Base-by-base conservation (phyloP, 2,888 invertebrate genomes). In the Ctenicera cuprea region DNA sequence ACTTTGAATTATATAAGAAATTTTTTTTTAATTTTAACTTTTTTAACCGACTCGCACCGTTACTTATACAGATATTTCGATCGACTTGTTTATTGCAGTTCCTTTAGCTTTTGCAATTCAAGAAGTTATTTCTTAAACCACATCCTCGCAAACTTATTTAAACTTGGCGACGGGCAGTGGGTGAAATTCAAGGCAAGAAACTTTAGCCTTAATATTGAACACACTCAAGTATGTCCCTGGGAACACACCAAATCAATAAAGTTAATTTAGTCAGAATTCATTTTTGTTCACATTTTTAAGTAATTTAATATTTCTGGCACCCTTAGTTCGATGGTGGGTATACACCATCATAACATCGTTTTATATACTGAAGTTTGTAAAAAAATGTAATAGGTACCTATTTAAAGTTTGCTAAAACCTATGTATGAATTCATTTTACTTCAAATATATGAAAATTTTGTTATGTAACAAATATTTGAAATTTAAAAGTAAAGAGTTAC, bases 171-270 rank as follows among this genome's bases (percentile, higher is more conserved):
- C 16, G 4, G 45, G 14, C 18, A 18, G 16, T 16, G 18, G 18
- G 45, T 45, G 45, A 45, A 45, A 45, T 45, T 45, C 45, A 18
- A 18, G 11, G 18, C 45, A 45, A 16, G 18, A 16, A 45, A 45
- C 18, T 45, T 45, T 45, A 18, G 16, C 18, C 16, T 18, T 45
- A 45, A 45, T 18, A 45, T 18, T 26, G 26, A 26, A 48, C 20
- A 48, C 11, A 18, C 20, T 50, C 22, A 50, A 50, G 12, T 22
- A 50, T 12, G 50, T 50, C 20, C 22, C 12, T 12, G 50, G 50
- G 22, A 50, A 50, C 22, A 12, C 11, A 50, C 22, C 1, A 22
- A 50, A 50, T 50, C 50, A 50, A 50, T 50, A 50, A 50, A 50
- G 7, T 48, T 48, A 48, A 48, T 48, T 48, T 48, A 14, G n/a